Evolutionary conservation across 1,140 invertebrate genomes (phyloP).

Genomic region (Whitmania pigra): DNA sequence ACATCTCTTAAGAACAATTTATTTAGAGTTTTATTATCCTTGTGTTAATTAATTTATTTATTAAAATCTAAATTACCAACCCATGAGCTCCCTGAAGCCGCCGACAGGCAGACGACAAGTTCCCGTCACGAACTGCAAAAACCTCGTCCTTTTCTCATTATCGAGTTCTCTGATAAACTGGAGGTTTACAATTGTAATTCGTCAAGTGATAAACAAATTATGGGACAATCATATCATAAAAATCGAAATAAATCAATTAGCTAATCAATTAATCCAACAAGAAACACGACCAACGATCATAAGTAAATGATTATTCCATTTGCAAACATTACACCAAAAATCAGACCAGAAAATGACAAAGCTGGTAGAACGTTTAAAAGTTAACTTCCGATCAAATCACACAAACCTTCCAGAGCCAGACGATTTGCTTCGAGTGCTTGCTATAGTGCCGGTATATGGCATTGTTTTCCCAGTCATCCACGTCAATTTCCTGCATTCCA

Average conservation of each 20-base stretch:
- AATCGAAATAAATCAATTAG: too few species aligned
- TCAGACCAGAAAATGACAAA: too few species aligned
- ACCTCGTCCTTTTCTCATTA: slow-evolving; percentile 76
- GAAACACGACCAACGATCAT: too few species aligned
- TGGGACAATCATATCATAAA: too few species aligned
- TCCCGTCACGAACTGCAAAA: slow-evolving; percentile 91
- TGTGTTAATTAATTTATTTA: neutral
- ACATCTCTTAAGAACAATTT: too few species aligned
- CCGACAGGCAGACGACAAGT: slow-evolving; percentile 88
- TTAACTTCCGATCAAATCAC: too few species aligned
- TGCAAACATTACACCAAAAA: too few species aligned
- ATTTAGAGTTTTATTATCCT: too few species aligned
- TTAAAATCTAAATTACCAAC: slow-evolving; percentile 36
- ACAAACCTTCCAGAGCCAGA: slow-evolving; percentile 68
- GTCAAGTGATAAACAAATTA: too few species aligned
- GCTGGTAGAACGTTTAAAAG: too few species aligned
- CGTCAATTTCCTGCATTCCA: slow-evolving; percentile 92
- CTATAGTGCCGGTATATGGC: slow-evolving; percentile 86
- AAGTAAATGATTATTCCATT: too few species aligned
- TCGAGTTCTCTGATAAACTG: slow-evolving; percentile 85
- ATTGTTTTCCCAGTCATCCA: slow-evolving; percentile 91
- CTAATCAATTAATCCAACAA: too few species aligned
- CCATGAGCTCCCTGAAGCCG: slow-evolving; percentile 93
- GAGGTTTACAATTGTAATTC: slow-evolving; percentile 25
- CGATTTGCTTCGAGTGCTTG: slow-evolving; percentile 72